Evolutionary conservation across 2,113 vertebrate species (phyloP).

Genomic region (Nibea coibor): DNA sequence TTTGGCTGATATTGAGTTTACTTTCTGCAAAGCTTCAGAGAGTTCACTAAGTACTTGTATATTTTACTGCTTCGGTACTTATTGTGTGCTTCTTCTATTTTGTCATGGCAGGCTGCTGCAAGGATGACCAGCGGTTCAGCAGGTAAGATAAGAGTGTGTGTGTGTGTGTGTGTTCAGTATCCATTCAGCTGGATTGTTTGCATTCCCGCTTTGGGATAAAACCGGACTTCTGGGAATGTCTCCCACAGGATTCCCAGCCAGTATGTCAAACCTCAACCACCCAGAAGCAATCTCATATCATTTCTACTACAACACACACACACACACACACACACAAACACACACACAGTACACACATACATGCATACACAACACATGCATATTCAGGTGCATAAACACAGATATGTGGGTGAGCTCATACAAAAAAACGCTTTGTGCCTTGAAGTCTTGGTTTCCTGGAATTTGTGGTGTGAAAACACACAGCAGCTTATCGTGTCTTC

Average conservation of each 20-base stretch:
- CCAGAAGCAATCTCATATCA: slow-evolving; percentile 69
- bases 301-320: slow-evolving; percentile 46
- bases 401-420: neutral
- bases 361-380: slow-evolving; percentile 45
- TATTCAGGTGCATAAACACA: slow-evolving; percentile 46
- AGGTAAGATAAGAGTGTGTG: slow-evolving; percentile 59
- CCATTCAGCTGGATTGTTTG: slow-evolving; percentile 67
- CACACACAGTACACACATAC: slow-evolving; percentile 13
- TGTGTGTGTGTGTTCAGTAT: slow-evolving; percentile 18
- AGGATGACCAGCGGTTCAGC: slow-evolving; percentile 63
- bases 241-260: slow-evolving; percentile 63
- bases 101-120: slow-evolving; percentile 59
- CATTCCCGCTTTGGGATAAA: slow-evolving; percentile 72
- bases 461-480: slow-evolving; percentile 8
- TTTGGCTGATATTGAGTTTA: slow-evolving; percentile 45
- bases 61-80: slow-evolving; percentile 27
- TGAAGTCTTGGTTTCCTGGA: slow-evolving; percentile 9
- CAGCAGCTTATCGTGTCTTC: neutral
- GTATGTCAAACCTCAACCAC: slow-evolving; percentile 65
- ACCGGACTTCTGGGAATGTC: slow-evolving; percentile 75
- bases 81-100: slow-evolving; percentile 31
- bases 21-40: slow-evolving; percentile 16
- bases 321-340: neutral
- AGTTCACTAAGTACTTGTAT: slow-evolving; percentile 31
- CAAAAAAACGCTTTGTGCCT: slow-evolving; percentile 4